Percentiles rank a stretch among this genome's conserved stretches.
These are phyloP conservation scores for Dasysyrphus albostriatus DNA, from an alignment of 2,888 invertebrate species.

Conservation along the genomic window DNA sequence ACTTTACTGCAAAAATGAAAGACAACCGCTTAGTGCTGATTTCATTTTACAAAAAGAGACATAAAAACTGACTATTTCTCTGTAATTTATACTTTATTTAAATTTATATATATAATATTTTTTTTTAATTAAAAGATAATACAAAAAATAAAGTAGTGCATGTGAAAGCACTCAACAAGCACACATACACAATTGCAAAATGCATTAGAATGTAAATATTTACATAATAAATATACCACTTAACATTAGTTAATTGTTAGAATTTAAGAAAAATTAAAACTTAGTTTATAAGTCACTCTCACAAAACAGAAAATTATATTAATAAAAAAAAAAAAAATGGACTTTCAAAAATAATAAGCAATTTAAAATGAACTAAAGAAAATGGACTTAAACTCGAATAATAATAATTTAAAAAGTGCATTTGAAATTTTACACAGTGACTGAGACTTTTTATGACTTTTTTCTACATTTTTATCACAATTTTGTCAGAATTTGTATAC, in stretches of 20 bases:
- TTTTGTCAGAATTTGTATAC: slow-evolving; percentile 17
- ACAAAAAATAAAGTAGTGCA: slow-evolving; percentile 11
- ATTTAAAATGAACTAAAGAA: slow-evolving; percentile 34
- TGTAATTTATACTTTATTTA: slow-evolving; percentile 66
- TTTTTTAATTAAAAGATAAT: slow-evolving; percentile 21
- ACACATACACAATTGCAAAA: slow-evolving; percentile 45
- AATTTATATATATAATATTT: slow-evolving; percentile 21
- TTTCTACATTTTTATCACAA: slow-evolving; percentile 26
- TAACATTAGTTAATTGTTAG: slow-evolving; percentile 73
- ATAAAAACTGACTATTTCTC: slow-evolving; percentile 67
- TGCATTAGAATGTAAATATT: slow-evolving; percentile 69
- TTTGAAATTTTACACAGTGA: slow-evolving; percentile 60
- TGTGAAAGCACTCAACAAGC: slow-evolving; percentile 10
- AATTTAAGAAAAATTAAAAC: slow-evolving; percentile 45
- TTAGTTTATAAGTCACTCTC: slow-evolving; percentile 64
- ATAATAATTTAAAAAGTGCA: slow-evolving; percentile 34
- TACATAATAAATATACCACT: slow-evolving; percentile 55
- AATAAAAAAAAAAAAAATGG: slow-evolving; percentile 5
- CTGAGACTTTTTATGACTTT: slow-evolving; percentile 33
- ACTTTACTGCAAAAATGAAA: slow-evolving; percentile 48
- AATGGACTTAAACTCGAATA: slow-evolving; percentile 45
- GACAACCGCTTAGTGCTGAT: slow-evolving; percentile 26
- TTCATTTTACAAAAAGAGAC: slow-evolving; percentile 44
- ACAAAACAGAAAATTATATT: slow-evolving; percentile 14
- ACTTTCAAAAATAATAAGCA: slow-evolving; percentile 56